Conservation (phyloP, 2,797 vertebrate species). For the Halcyon chelicuti region DNA sequence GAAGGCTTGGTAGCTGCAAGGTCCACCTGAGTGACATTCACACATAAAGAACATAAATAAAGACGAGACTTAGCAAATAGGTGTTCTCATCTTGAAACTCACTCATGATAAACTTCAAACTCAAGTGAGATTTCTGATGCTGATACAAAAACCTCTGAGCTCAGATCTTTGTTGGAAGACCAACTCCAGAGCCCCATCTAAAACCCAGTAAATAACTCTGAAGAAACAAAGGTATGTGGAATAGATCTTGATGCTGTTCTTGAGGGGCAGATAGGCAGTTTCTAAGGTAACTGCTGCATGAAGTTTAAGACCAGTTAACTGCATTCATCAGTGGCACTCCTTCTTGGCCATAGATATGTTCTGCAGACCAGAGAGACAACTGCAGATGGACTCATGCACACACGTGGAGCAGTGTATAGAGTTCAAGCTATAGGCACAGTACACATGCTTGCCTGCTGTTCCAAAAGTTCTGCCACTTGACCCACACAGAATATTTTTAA, state of each 20-base stretch:
- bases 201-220: background rate
- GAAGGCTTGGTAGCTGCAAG: background rate
- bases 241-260: background rate
- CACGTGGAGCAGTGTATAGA: background rate
- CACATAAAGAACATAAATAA: background rate
- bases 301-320: background rate
- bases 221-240: background rate
- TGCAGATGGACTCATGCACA: background rate
- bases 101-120: background rate
- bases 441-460: conserved; percentile 16
- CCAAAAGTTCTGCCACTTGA: conserved; percentile 57
- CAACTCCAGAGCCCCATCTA: background rate
- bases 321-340: background rate
- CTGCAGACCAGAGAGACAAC: background rate
- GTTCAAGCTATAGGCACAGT: background rate
- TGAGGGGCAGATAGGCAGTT: background rate
- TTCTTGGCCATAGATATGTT: background rate
- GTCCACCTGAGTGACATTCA: background rate
- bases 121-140: background rate
- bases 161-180: background rate
- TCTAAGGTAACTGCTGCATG: background rate
- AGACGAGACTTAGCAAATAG: background rate
- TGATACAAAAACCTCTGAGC: background rate
- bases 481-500: conserved; percentile 56
- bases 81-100: background rate